These are phyloP conservation scores for Thymallus thymallus DNA, from an alignment of 2,113 vertebrate species.

Conservation along the genomic window DNA sequence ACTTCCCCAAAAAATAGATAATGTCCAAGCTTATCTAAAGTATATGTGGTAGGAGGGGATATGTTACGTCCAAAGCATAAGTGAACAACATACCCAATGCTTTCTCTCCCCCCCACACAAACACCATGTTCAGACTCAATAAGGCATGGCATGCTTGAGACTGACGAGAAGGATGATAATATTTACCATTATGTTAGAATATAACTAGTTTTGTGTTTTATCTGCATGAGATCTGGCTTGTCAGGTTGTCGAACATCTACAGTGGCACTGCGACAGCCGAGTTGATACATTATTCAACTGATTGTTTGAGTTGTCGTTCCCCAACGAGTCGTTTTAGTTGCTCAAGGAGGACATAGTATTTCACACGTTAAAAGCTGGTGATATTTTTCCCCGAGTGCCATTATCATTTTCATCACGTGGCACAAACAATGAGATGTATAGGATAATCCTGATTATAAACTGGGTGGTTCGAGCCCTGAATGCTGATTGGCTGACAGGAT, in stretches of 20 bases:
- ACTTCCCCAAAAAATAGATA: neutral
- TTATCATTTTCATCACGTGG: neutral
- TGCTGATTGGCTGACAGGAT: no score
- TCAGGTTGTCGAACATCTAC: neutral
- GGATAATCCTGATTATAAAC: neutral
- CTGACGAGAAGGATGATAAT: neutral
- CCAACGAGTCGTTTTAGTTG: neutral
- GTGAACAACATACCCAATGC: neutral
- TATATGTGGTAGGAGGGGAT: neutral
- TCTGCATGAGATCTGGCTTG: neutral
- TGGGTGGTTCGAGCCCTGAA: no score
- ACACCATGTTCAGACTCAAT: no score
- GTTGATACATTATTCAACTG: neutral
- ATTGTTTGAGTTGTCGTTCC: neutral
- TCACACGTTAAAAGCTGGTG: slow-evolving; percentile 39
- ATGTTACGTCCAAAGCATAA: neutral
- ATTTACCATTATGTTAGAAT: neutral
- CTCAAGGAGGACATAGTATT: neutral
- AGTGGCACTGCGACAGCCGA: neutral
- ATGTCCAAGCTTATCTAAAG: neutral
- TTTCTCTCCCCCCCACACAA: neutral
- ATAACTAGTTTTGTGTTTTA: neutral
- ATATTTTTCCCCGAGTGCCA: slow-evolving; percentile 31
- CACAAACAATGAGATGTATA: neutral
- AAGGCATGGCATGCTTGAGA: neutral